Evolutionary conservation across 2,113 vertebrate genomes (phyloP).

Genomic region (chimpanzee (Pan troglodytes)): NHGRI_mPanTro3-v2.1_pri NC_072409.2:23421501-23422000

Average conservation of each 20-base stretch:
- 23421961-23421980: slow-evolving; percentile 98
- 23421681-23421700: background rate
- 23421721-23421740: background rate
- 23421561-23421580: too few species aligned
- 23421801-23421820: background rate
- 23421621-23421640: background rate
- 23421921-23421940: background rate
- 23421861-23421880: too few species aligned
- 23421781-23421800: background rate
- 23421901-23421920: background rate
- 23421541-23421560: background rate
- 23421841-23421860: background rate
- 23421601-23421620: background rate
- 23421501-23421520: background rate
- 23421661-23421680: background rate
- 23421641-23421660: background rate
- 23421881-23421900: background rate
- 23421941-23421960: background rate
- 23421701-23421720: background rate
- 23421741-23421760: background rate
- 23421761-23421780: background rate
- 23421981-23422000: slow-evolving; percentile 96
- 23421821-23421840: background rate
- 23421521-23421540: background rate
- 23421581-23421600: background rate